A percentile compares a stretch with the other conserved stretches of the same genome.
Conservation (phyloP, 2,888 invertebrate genomes). For the Drosophila nr. perissopoda region DNA sequence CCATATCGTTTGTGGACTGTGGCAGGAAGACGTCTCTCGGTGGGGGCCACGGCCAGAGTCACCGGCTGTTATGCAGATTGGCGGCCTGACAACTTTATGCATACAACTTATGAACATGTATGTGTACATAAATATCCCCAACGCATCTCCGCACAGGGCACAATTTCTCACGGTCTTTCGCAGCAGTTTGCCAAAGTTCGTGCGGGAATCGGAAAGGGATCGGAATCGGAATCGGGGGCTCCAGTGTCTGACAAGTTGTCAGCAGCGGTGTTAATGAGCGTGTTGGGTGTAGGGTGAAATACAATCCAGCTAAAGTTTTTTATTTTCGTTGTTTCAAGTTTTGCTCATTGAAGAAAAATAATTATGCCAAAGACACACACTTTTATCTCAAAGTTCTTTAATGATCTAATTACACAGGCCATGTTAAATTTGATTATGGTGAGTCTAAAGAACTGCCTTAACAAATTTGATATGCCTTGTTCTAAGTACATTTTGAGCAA, state of each 20-base stretch:
- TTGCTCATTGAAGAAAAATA: neutral
- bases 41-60: slow-evolving; percentile 46
- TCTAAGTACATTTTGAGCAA: neutral
- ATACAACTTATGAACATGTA: neutral
- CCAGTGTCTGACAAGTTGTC: slow-evolving; percentile 58
- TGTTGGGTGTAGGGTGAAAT: slow-evolving; percentile 19
- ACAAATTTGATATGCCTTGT: neutral
- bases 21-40: slow-evolving; percentile 32
- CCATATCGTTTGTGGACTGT: slow-evolving; percentile 18
- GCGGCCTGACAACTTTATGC: slow-evolving; percentile 16
- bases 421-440: too few species aligned
- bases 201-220: slow-evolving; percentile 4
- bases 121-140: slow-evolving; percentile 7
- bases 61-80: slow-evolving; percentile 53
- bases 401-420: neutral
- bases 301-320: slow-evolving; percentile 7
- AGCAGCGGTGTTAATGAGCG: slow-evolving; percentile 62
- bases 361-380: neutral
- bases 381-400: neutral
- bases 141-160: neutral
- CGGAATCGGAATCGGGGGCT: slow-evolving; percentile 1
- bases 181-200: slow-evolving; percentile 35
- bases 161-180: slow-evolving; percentile 60
- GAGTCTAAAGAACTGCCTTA: neutral
- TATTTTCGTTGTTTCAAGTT: slow-evolving; percentile 6